Percentiles rank a stretch among this genome's conserved stretches.
phyloP scores from a whole-genome alignment of 2,797 vertebrate genomes.

The Urophycis tenuis region DNA sequence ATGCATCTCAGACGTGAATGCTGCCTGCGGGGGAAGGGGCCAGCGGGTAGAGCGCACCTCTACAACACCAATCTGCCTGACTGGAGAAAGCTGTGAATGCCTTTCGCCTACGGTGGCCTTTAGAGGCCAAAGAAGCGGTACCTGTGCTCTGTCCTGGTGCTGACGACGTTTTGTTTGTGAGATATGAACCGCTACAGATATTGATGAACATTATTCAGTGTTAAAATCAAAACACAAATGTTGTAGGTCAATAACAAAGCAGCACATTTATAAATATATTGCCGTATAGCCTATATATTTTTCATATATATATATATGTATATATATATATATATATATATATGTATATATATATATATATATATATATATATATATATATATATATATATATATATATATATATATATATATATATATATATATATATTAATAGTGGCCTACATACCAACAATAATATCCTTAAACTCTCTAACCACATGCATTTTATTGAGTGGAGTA shows the following conservation, averaged over 20 bases:
- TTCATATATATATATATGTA: no score
- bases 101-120: neutral
- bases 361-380: no score
- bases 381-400: conserved; percentile 1
- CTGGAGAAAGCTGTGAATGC: neutral
- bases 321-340: neutral
- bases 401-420: neutral
- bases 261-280: neutral
- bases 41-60: conserved; percentile 41
- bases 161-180: neutral
- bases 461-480: conserved; percentile 18
- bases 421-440: neutral
- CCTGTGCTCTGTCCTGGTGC: neutral
- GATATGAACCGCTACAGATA: neutral
- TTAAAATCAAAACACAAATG: neutral
- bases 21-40: conserved; percentile 31
- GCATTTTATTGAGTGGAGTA: conserved; percentile 15
- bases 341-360: neutral
- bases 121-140: neutral
- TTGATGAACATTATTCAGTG: neutral
- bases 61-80: conserved; percentile 20
- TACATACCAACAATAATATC: conserved; percentile 32
- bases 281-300: no score
- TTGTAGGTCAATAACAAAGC: neutral
- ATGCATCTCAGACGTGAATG: conserved; percentile 35